phyloP scores from a whole-genome alignment of 2,888 invertebrate species.

The Tromatobia lineatoria region DNA sequence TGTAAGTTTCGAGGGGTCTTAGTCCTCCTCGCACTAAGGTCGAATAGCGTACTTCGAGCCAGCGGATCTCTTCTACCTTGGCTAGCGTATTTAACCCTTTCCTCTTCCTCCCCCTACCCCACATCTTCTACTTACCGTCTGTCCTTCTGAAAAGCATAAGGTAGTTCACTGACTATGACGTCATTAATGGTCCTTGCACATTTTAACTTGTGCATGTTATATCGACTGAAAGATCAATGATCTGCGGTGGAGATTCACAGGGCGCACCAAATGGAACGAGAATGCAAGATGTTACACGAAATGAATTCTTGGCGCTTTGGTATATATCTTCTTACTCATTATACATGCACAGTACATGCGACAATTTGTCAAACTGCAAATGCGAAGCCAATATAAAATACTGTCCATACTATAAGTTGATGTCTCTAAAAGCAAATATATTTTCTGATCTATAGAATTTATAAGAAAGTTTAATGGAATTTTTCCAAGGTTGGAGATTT shows the following conservation, averaged over 20 bases:
- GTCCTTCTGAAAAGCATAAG: constrained; percentile 56
- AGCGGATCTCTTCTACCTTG: constrained; percentile 36
- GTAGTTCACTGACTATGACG: constrained; percentile 18
- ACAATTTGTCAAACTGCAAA: no score
- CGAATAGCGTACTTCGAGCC: constrained; percentile 57
- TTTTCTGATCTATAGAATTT: no score
- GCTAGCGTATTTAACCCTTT: constrained; percentile 53
- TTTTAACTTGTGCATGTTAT: constrained; percentile 21
- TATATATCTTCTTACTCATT: not conserved
- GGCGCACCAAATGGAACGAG: not conserved
- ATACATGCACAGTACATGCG: no score
- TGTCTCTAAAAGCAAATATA: no score
- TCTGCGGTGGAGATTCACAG: not conserved
- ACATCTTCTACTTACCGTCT: constrained; percentile 17
- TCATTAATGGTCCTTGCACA: constrained; percentile 25
- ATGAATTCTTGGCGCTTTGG: not conserved
- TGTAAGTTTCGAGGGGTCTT: constrained; percentile 72
- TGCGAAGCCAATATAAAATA: no score
- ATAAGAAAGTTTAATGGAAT: no score
- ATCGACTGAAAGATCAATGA: constrained; percentile 17
- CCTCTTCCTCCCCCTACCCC: no score
- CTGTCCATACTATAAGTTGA: no score
- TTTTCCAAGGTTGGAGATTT: no score
- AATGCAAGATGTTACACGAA: not conserved
- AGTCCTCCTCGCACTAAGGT: constrained; percentile 60